phyloP scores from a whole-genome alignment of 2,888 invertebrate genomes.

The Agriopis marginaria region DNA sequence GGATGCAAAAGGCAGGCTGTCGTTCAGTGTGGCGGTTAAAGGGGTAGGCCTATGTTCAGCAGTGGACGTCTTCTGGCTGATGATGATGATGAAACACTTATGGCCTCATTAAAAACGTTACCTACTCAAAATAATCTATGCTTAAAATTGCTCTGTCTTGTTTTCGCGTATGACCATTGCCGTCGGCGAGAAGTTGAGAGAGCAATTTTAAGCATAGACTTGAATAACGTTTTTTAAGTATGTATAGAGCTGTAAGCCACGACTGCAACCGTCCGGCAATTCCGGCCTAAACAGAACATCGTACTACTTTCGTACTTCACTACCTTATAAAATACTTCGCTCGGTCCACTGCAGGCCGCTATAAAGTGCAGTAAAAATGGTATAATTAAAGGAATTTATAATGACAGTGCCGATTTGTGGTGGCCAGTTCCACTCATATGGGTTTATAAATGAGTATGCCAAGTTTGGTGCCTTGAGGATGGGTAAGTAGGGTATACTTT shows the following conservation, averaged over 20 bases:
- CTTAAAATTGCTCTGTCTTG: no score
- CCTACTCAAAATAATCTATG: no score
- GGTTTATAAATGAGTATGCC: not conserved
- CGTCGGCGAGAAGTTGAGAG: no score
- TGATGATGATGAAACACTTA: no score
- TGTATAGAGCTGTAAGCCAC: not conserved
- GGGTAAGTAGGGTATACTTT: not conserved
- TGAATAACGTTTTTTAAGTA: no score
- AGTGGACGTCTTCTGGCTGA: no score
- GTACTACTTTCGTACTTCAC: not conserved
- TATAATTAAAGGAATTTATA: constrained; percentile 81
- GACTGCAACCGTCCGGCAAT: constrained; percentile 1
- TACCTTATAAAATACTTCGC: constrained; percentile 56
- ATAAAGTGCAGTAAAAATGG: constrained; percentile 77
- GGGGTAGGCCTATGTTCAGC: no score
- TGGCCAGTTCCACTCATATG: constrained; percentile 21
- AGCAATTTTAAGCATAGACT: no score
- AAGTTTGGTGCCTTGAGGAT: not conserved
- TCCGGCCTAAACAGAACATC: constrained; percentile 10
- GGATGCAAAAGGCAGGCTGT: no score
- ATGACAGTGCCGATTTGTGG: constrained; percentile 65
- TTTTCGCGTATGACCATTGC: no score
- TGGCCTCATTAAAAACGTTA: no score
- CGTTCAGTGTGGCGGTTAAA: no score
- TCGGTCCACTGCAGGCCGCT: constrained; percentile 59